Evolutionary conservation across 2,888 invertebrate species (phyloP), one percentile per base, ranked within the genome.

Genomic region (Drosophila lutescens): DNA sequence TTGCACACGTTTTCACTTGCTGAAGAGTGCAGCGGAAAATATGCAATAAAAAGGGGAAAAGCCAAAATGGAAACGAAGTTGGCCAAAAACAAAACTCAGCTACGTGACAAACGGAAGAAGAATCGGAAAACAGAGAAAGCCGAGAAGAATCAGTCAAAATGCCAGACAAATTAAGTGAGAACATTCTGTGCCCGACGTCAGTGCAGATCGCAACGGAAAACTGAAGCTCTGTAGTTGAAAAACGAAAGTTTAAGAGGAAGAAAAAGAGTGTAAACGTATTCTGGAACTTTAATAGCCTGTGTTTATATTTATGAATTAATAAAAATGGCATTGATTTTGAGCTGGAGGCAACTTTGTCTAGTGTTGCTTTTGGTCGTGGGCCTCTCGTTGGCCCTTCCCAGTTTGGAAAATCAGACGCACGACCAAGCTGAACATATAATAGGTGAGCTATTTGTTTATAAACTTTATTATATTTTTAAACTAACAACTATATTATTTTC

Each of bases 1-100:
- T 10, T 20, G 55, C 44, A 62, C 88, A 88, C 88, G 88, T 88
- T 82, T 82, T 34, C 54, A 79, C 85, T 82, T 75, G 75, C 13
- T 15, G 36, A 49, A 54, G 57, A 58, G 61, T 43, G 66, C 43
- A 70, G 56, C 38, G 46, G 40, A 43, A 59, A 61, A 32, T 50
- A 67, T 58, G 58, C 57, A 62, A 57, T 49, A 41, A 43, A 15
- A 71, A 69, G 51, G 51, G 41, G 17, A 55, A 51, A 34, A 13
- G 12, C 32, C 15, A 26, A 53, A 60, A 49, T 36, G 50, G 53
- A 67, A 82, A 74, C 40, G 63, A 66, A 84, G 63, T 77, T 78
- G 49, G 54, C 65, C 38, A 66, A 40, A 72, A 76, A 68, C 54
- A 74, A 75, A 77, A 88, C 80, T 63, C 36, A 40, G 41, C 47